A percentile compares a stretch with the other conserved stretches of the same genome.
phyloP scores from a whole-genome alignment of 2,888 invertebrate genomes.

The Adelphocoris suturalis region DNA sequence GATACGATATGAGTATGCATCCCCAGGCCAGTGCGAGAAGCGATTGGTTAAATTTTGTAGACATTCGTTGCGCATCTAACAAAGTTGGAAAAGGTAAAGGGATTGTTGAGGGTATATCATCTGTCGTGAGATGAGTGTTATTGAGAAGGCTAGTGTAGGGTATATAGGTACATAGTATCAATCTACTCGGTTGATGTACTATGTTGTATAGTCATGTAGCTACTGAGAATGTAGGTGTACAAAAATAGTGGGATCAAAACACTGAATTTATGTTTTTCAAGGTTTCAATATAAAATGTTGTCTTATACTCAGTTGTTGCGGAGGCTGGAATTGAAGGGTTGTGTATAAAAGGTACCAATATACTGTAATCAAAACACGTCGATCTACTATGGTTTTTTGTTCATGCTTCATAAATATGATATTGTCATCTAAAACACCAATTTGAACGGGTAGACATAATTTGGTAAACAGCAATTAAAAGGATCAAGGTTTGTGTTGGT shows the following conservation, averaged over 20 bases:
- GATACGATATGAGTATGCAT: neutral
- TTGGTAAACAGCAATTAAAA: neutral
- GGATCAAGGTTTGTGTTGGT: neutral
- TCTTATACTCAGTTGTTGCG: too few relatives aligned
- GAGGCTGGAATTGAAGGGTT: too few relatives aligned
- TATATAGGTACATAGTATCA: too few relatives aligned
- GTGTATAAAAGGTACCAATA: neutral
- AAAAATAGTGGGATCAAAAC: too few relatives aligned
- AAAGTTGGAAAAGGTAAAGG: neutral
- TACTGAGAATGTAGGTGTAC: too few relatives aligned
- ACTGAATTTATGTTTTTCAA: too few relatives aligned
- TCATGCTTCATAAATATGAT: neutral
- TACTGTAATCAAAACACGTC: neutral
- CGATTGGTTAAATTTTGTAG: neutral
- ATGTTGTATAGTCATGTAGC: too few relatives aligned
- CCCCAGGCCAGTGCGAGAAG: neutral
- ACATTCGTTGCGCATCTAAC: neutral
- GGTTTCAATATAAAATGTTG: too few relatives aligned
- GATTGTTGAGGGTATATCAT: neutral
- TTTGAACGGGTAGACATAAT: neutral
- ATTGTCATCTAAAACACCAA: conserved; percentile 15
- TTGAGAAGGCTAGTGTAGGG: too few relatives aligned
- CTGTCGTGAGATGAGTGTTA: too few relatives aligned
- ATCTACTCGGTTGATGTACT: too few relatives aligned
- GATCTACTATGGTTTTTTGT: neutral